A percentile compares a stretch with the other conserved stretches of the same genome.
Evolutionary conservation across 2,113 vertebrate species (phyloP).

Genomic region (Symphodus melops): DNA sequence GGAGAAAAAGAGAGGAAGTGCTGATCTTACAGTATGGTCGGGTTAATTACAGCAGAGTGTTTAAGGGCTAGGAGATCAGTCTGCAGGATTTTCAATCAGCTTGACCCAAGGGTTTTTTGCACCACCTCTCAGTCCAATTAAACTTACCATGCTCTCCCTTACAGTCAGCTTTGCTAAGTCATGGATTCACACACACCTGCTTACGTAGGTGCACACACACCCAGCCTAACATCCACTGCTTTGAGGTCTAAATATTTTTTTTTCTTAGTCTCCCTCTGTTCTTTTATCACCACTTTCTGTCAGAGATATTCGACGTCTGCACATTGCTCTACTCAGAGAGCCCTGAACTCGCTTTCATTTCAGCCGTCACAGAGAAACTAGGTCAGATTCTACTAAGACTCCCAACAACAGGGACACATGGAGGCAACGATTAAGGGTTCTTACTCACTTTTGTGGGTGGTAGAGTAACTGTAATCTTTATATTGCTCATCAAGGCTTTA

Average conservation of each 20-base stretch:
- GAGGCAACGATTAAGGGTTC: slow-evolving; percentile 48
- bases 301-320: slow-evolving; percentile 53
- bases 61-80: slow-evolving; percentile 46
- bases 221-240: slow-evolving; percentile 19
- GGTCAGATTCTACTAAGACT: slow-evolving; percentile 64
- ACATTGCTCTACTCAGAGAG: slow-evolving; percentile 46
- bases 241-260: slow-evolving; percentile 30
- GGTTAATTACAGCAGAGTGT: slow-evolving; percentile 55
- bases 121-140: slow-evolving; percentile 66
- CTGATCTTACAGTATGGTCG: slow-evolving; percentile 44
- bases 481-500: slow-evolving; percentile 33
- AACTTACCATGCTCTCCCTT: slow-evolving; percentile 39
- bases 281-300: slow-evolving; percentile 48
- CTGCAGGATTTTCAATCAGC: slow-evolving; percentile 53
- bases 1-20: slow-evolving; percentile 26
- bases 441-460: slow-evolving; percentile 29
- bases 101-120: slow-evolving; percentile 52
- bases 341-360: slow-evolving; percentile 49
- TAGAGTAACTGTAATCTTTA: slow-evolving; percentile 6
- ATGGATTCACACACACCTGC: slow-evolving; percentile 27
- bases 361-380: slow-evolving; percentile 57
- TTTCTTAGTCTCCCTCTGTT: slow-evolving; percentile 56
- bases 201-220: slow-evolving; percentile 13
- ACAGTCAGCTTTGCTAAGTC: slow-evolving; percentile 50
- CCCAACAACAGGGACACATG: slow-evolving; percentile 28